A percentile compares a stretch with the other conserved stretches of the same genome.
phyloP scores from a whole-genome alignment of 2,113 vertebrate species.

The Cyprinus carpio region DNA sequence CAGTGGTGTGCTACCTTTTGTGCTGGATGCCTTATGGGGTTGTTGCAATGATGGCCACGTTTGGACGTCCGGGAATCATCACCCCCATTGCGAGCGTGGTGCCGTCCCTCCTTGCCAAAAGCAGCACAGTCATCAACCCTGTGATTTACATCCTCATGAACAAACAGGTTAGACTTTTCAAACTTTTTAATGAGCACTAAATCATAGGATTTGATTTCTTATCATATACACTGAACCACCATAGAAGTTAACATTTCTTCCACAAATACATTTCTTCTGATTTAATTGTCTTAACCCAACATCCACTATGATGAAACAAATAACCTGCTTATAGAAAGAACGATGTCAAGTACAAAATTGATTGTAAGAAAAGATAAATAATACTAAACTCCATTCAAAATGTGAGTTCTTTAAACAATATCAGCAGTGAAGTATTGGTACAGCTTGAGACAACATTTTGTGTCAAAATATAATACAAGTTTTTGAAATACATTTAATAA shows the following conservation, averaged over 20 bases:
- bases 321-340: neutral
- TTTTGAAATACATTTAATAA: neutral
- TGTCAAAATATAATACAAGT: neutral
- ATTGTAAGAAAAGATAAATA: neutral
- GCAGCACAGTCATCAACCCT: constrained; percentile 78
- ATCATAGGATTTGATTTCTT: constrained; percentile 54
- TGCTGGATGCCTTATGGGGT: constrained; percentile 78
- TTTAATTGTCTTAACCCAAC: neutral
- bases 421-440: neutral
- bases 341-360: neutral
- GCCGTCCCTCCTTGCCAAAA: constrained; percentile 77
- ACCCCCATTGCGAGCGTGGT: constrained; percentile 70
- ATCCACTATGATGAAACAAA: neutral
- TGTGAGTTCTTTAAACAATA: neutral
- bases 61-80: constrained; percentile 70
- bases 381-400: neutral
- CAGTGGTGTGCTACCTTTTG: constrained; percentile 73
- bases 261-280: neutral
- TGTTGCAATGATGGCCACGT: constrained; percentile 74
- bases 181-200: neutral
- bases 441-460: neutral
- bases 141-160: constrained; percentile 81
- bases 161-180: constrained; percentile 72
- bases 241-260: neutral
- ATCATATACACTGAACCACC: neutral